Conservation (phyloP, 2,113 vertebrate species). For the Calyptomena viridis region DNA sequence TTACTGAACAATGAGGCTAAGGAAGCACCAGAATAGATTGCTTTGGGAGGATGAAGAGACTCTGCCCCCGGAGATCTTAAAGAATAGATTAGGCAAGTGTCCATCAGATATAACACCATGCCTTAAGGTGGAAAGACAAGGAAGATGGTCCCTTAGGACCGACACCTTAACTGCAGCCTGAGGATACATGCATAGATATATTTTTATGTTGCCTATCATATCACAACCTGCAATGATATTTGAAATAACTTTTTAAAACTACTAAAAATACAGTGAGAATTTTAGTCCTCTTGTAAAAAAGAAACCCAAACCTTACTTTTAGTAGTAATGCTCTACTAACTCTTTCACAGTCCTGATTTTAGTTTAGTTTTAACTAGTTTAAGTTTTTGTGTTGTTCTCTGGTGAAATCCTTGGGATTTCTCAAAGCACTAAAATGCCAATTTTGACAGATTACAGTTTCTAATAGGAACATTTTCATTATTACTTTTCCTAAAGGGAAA, state of each 20-base stretch:
- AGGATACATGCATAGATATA: background rate
- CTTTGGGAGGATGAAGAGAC: background rate
- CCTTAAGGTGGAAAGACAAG: background rate
- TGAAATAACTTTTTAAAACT: background rate
- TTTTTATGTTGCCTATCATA: background rate
- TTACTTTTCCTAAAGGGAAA: background rate
- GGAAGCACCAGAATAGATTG: slow-evolving; percentile 40
- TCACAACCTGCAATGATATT: background rate
- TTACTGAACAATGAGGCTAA: slow-evolving; percentile 40
- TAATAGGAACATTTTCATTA: background rate
- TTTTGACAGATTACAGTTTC: background rate
- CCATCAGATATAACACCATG: background rate
- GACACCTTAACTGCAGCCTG: background rate
- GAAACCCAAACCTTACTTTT: background rate
- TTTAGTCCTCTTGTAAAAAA: background rate
- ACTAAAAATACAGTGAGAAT: background rate
- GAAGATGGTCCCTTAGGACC: background rate
- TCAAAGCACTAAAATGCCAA: background rate
- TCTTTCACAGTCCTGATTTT: background rate
- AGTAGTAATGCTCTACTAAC: background rate
- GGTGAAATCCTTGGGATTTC: background rate
- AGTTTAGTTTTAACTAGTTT: background rate
- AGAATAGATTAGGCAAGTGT: slow-evolving; percentile 8
- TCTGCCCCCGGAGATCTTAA: background rate
- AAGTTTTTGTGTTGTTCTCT: background rate